Percentiles rank a stretch among this genome's conserved stretches.
These are phyloP conservation scores for Nomada goodeniana DNA, from an alignment of 2,888 invertebrate species.

Conservation along the genomic window DNA sequence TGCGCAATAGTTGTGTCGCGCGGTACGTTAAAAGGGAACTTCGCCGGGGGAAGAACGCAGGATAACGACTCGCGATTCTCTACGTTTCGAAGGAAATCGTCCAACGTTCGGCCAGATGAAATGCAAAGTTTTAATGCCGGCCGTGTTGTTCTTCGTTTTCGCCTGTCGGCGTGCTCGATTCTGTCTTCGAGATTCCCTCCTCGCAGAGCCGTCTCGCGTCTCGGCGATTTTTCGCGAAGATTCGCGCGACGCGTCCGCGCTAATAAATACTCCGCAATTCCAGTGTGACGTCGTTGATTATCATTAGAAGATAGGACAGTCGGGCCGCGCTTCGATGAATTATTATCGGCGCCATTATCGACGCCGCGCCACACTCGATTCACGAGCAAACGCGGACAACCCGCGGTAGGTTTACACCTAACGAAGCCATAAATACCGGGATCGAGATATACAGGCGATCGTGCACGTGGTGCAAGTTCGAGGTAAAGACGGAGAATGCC, in stretches of 20 bases:
- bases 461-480: conserved; percentile 56
- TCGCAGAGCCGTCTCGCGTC: neutral
- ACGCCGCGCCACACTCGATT: conserved; percentile 27
- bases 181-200: neutral
- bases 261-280: conserved; percentile 8
- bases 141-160: neutral
- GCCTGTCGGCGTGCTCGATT: neutral
- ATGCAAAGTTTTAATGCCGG: too few relatives aligned
- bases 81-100: too few relatives aligned
- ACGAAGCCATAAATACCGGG: conserved; percentile 59
- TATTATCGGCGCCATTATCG: conserved; percentile 35
- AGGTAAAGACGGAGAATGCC: conserved; percentile 64
- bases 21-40: neutral
- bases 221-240: neutral
- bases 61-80: neutral
- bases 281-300: conserved; percentile 33
- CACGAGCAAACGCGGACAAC: conserved; percentile 9
- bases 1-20: neutral
- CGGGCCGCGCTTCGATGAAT: conserved; percentile 27
- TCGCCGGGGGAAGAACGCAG: neutral
- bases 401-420: conserved; percentile 54
- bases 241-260: neutral
- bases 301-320: conserved; percentile 31
- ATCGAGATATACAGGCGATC: conserved; percentile 49
- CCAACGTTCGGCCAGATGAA: too few relatives aligned